These are phyloP conservation scores for Strix aluco DNA, from an alignment of 2,113 vertebrate genomes.

Conservation along the genomic window DNA sequence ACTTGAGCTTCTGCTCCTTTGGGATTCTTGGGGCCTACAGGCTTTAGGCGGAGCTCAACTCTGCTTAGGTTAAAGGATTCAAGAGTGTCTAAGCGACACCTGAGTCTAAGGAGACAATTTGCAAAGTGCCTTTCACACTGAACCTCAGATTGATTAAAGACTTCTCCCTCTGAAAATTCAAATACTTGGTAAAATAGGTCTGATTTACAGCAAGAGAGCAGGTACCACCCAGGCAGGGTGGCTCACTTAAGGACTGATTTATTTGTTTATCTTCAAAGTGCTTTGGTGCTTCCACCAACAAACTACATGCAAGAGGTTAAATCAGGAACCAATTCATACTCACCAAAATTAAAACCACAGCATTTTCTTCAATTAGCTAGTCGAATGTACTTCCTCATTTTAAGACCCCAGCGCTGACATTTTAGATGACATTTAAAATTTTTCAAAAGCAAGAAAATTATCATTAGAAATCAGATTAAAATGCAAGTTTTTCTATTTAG, in stretches of 20 bases:
- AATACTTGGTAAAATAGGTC: neutral
- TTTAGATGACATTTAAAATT: neutral
- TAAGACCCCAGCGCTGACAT: neutral
- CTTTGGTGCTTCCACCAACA: neutral
- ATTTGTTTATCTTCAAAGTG: neutral
- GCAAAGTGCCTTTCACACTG: neutral
- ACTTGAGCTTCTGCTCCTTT: neutral
- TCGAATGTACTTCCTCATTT: neutral
- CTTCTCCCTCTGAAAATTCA: neutral
- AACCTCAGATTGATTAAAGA: neutral
- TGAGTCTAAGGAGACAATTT: neutral
- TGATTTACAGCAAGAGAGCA: neutral
- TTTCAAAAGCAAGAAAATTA: neutral
- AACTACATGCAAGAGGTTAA: neutral
- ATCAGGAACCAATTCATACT: conserved; percentile 20
- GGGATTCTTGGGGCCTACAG: neutral
- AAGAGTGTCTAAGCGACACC: accelerated
- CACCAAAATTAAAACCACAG: conserved; percentile 24
- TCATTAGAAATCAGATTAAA: neutral
- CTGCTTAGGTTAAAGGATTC: neutral
- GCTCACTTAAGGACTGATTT: accelerated
- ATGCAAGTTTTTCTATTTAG: neutral
- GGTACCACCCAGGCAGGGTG: neutral
- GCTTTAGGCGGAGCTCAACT: neutral
- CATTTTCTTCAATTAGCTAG: conserved; percentile 30